Conservation (phyloP, 2,888 invertebrate genomes). For the Drosophila stalkeri region DNA sequence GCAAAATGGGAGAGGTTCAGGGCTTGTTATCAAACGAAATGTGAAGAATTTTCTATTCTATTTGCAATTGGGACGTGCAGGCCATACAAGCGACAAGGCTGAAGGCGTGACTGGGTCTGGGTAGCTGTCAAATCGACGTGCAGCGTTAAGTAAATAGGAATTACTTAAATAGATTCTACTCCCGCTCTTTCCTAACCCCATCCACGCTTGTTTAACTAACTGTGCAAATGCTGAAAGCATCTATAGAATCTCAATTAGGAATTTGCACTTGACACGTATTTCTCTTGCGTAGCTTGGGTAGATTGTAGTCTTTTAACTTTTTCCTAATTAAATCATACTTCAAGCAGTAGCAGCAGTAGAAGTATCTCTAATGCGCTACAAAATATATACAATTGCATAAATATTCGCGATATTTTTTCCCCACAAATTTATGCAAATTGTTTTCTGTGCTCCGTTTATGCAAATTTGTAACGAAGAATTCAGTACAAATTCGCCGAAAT, state of each 20-base stretch:
- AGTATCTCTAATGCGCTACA: background rate
- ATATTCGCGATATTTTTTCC: conserved; percentile 5
- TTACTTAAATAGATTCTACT: conserved; percentile 24
- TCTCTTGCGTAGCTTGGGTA: conserved; percentile 15
- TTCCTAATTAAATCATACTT: conserved; percentile 50
- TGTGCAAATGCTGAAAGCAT: conserved; percentile 60
- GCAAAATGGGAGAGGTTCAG: background rate
- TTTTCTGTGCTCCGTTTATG: conserved; percentile 18
- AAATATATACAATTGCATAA: conserved; percentile 22
- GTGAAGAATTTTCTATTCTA: conserved; percentile 55
- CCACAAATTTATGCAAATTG: conserved; percentile 34
- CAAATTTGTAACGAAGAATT: conserved; percentile 19
- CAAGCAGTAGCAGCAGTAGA: background rate
- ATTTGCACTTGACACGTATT: conserved; percentile 42
- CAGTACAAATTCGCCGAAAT: conserved; percentile 5
- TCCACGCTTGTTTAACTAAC: conserved; percentile 66
- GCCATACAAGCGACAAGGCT: conserved; percentile 30
- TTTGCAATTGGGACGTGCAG: conserved; percentile 65
- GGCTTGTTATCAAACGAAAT: conserved; percentile 16
- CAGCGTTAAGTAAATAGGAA: conserved; percentile 64
- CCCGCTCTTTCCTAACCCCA: background rate
- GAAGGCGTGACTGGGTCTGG: conserved; percentile 58
- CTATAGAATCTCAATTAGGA: conserved; percentile 69
- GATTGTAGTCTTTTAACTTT: conserved; percentile 7
- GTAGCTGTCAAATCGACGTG: conserved; percentile 51